Percentiles rank a stretch among this genome's conserved stretches.
Evolutionary conservation across 2,888 invertebrate genomes (phyloP).

Genomic region (Encarsia formosa): DNA sequence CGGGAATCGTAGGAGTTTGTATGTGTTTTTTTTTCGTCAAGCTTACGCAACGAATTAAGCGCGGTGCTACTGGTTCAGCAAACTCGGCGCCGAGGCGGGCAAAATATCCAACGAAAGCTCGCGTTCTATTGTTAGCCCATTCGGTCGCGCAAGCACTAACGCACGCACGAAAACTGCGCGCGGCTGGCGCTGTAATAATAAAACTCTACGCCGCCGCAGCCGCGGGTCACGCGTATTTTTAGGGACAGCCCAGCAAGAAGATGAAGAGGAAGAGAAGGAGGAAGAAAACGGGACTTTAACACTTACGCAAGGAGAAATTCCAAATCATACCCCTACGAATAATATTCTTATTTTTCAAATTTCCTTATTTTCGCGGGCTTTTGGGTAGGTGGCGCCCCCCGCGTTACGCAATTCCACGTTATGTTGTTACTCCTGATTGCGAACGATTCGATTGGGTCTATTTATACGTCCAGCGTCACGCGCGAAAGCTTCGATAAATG

Average conservation of each 20-base stretch:
- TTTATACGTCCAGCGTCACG: too few species aligned
- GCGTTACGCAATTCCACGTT: too few species aligned
- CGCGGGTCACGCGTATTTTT: constrained; percentile 49
- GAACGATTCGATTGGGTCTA: too few species aligned
- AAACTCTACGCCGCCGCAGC: constrained; percentile 43
- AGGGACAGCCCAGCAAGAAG: too few species aligned
- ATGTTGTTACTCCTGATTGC: too few species aligned
- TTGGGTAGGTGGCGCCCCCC: constrained; percentile 4
- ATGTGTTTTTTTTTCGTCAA: constrained; percentile 21
- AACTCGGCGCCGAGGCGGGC: constrained; percentile 34
- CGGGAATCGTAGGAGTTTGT: too few species aligned
- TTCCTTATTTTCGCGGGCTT: too few species aligned
- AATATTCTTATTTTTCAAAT: too few species aligned
- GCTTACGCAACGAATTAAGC: constrained; percentile 17
- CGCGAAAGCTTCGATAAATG: too few species aligned
- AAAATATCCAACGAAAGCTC: constrained; percentile 5
- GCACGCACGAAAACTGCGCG: constrained; percentile 6
- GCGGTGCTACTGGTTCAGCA: constrained; percentile 38
- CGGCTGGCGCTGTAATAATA: constrained; percentile 46
- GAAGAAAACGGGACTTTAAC: constrained; percentile 9
- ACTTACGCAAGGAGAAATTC: constrained; percentile 26
- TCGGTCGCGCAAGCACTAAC: constrained; percentile 2
- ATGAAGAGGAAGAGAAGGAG: constrained; percentile 1
- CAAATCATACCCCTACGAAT: too few species aligned
- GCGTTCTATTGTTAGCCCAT: constrained; percentile 37